phyloP scores from a whole-genome alignment of 2,113 vertebrate species.

The Campylomormyrus numenius region DNA sequence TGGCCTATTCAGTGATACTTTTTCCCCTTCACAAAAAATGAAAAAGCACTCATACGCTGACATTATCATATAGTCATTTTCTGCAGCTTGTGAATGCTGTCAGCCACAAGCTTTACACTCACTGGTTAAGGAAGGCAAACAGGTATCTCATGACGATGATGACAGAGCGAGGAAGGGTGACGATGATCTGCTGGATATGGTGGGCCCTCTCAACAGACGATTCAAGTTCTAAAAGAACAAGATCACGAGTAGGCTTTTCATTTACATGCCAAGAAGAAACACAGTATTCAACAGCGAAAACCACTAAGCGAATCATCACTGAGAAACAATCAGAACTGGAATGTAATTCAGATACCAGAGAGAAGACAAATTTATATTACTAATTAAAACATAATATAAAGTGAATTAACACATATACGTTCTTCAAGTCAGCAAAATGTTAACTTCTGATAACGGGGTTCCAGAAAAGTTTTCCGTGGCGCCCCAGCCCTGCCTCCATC shows the following conservation, averaged over 20 bases:
- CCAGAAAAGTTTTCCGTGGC: neutral
- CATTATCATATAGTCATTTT: neutral
- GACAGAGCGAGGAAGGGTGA: constrained; percentile 80
- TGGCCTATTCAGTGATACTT: neutral
- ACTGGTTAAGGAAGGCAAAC: constrained; percentile 98
- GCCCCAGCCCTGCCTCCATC: neutral
- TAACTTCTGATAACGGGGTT: neutral
- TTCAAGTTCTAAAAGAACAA: constrained; percentile 77
- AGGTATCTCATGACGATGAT: constrained; percentile 98
- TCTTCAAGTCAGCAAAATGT: neutral
- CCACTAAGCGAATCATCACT: neutral
- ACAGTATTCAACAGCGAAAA: neutral
- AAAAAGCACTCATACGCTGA: neutral
- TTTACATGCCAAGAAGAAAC: neutral
- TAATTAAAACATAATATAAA: neutral
- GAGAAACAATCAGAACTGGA: neutral
- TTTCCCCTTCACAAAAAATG: neutral
- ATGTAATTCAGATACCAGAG: neutral
- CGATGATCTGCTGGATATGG: constrained; percentile 85
- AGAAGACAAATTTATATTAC: neutral
- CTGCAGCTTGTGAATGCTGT: neutral
- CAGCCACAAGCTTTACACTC: constrained; percentile 45
- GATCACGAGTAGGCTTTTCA: neutral
- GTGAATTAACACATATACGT: neutral
- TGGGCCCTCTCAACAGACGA: constrained; percentile 80